phyloP scores from a whole-genome alignment of 1,140 invertebrate species.

The Meloidogyne hapla region DNA sequence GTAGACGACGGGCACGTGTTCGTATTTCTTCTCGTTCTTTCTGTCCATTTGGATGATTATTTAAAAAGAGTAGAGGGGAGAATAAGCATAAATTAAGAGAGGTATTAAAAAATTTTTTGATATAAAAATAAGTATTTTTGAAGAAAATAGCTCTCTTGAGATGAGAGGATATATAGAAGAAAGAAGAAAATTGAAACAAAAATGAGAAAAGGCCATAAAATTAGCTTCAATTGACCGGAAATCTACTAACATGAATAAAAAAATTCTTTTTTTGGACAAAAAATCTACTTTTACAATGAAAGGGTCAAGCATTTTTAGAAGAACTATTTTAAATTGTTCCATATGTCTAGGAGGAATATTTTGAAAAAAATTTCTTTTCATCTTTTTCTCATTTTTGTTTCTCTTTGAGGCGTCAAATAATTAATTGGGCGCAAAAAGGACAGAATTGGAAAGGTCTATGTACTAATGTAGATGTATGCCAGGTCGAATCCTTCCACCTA shows the following conservation, averaged over 20 bases:
- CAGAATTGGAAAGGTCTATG: neutral
- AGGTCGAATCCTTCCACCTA: neutral
- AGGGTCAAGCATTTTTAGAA: neutral
- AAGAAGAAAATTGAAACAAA: neutral
- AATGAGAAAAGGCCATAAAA: neutral
- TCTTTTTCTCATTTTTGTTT: neutral
- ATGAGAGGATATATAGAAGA: neutral
- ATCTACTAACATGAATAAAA: neutral
- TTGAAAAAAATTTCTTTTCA: neutral
- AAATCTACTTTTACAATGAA: neutral
- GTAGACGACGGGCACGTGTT: too few species aligned
- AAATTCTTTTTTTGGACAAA: neutral
- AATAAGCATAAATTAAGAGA: too few species aligned
- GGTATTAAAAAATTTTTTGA: too few species aligned
- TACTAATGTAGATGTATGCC: neutral
- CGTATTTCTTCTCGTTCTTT: too few species aligned
- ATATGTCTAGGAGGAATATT: neutral
- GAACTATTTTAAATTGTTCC: neutral
- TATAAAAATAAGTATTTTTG: too few species aligned
- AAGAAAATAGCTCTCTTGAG: too few species aligned
- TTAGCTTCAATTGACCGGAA: conserved; percentile 5
- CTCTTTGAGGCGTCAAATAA: neutral
- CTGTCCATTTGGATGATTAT: too few species aligned
- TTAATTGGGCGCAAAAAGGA: neutral
- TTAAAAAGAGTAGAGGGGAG: too few species aligned